Evolutionary conservation across 2,888 invertebrate genomes (phyloP), one percentile per base, ranked within the genome.

Genomic region (Philereme transversata): DNA sequence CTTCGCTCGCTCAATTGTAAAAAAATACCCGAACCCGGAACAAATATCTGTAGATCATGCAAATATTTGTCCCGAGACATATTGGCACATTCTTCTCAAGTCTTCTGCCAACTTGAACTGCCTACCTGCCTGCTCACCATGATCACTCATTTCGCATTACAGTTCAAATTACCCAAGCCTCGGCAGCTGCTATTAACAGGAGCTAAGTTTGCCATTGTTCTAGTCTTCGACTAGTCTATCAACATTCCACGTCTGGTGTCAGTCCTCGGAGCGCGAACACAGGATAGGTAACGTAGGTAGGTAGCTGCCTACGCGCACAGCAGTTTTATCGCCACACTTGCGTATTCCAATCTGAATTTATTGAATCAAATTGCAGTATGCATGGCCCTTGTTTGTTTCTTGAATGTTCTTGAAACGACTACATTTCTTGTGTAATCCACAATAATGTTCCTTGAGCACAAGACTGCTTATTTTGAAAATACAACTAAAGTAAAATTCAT

Each of bases 181-280:
- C 69, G 52, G 66, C 69, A 69, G 68, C 67, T 74, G 65, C 70
- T 65, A 71, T 72, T 71, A 73, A 68, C 73, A 69, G 73, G 67
- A 76, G 70, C 70, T 73, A 72, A 76, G 73, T 67, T 73, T 65
- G 67, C 72, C 77, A 79, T 82, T 81, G 80, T 81, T 82, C 81
- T 79, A 80, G 75, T 67, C 69, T 73, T 81, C 72, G 72, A 78
- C 80, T 81, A 76, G 82, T 81, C 77, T 77, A 79, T 83, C 81
- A 79, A 81, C 82, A 83, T 82, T 80, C 80, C 81, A 64, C 68
- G 65, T 75, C 77, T 72, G 73, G 73, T 80, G 78, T 77, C 81
- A 77, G 71, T 72, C 75, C 73, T 58, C 60, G 49, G 64, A 66
- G 58, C 65, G 58, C 64, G 71, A 69, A 73, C 72, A 73, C 71